Conservation (phyloP, 2,797 vertebrate species). For the Hephaestus fuliginosus region DNA sequence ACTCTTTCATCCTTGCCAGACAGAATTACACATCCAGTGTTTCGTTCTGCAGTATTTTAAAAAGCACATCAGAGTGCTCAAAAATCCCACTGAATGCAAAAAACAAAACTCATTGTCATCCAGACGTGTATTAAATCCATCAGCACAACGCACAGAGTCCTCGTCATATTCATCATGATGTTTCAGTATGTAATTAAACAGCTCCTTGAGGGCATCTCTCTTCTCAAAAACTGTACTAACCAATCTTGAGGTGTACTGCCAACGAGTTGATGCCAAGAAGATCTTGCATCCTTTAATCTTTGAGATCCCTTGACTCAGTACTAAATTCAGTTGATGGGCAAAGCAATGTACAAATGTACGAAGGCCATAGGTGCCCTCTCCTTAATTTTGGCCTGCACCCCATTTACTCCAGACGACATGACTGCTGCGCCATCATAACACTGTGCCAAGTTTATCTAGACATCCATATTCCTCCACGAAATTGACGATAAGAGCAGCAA, state of each 20-base stretch:
- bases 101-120: neutral
- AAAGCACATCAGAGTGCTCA: slow-evolving; percentile 10
- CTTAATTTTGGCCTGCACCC: no score
- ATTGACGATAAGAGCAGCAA: no score
- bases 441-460: no score
- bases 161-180: slow-evolving; percentile 40
- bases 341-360: no score
- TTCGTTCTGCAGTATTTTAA: neutral
- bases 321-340: no score
- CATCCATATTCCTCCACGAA: no score
- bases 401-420: no score
- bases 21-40: slow-evolving; percentile 10
- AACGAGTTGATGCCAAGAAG: neutral
- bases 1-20: slow-evolving; percentile 23
- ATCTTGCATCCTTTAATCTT: no score
- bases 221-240: slow-evolving; percentile 33
- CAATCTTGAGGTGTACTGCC: slow-evolving; percentile 19
- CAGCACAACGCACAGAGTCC: neutral
- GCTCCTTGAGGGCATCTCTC: slow-evolving; percentile 26
- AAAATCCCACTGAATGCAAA: no score
- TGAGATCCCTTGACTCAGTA: no score
- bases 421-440: no score
- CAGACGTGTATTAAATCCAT: neutral
- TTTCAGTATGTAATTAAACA: slow-evolving; percentile 40
- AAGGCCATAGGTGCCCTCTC: no score